Evolutionary conservation across 1,140 invertebrate genomes (phyloP).

Genomic region (Eueides isabella): DNA sequence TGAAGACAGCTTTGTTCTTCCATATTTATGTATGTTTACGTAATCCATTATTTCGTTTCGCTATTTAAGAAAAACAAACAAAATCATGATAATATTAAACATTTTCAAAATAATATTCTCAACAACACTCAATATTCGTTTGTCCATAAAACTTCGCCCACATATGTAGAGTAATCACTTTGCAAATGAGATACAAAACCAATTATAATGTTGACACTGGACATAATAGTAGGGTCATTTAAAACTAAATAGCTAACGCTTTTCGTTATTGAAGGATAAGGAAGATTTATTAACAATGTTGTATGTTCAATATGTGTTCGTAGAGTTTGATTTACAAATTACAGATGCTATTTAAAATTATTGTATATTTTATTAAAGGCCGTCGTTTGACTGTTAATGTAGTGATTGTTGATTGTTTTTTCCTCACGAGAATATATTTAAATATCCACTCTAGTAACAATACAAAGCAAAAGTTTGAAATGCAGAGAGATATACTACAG

Average conservation of each 20-base stretch:
- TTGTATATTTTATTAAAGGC: no score
- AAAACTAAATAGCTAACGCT: slow-evolving; percentile 20
- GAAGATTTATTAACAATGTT: not conserved
- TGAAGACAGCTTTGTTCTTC: not conserved
- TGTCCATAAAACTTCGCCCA: not conserved
- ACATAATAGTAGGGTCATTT: slow-evolving; percentile 27
- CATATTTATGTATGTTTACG: slow-evolving; percentile 14
- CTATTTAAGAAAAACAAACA: not conserved
- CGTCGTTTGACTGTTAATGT: no score
- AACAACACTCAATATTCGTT: not conserved
- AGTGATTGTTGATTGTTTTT: no score
- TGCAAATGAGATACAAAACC: no score
- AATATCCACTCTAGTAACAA: no score
- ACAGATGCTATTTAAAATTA: no score
- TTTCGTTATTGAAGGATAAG: slow-evolving; percentile 1
- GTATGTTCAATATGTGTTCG: not conserved
- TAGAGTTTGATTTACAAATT: not conserved
- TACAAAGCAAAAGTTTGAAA: no score
- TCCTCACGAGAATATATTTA: no score
- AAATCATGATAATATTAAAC: not conserved
- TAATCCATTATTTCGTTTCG: slow-evolving; percentile 10
- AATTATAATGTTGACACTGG: slow-evolving; percentile 20
- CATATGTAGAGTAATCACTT: no score
- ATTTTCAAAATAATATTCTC: not conserved
- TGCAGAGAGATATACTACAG: no score